A percentile compares a stretch with the other conserved stretches of the same genome.
Evolutionary conservation across 37 sponge, comb jelly and placozoan genomes (phyloP).

Genomic region (Theonella swinhoei): DNA sequence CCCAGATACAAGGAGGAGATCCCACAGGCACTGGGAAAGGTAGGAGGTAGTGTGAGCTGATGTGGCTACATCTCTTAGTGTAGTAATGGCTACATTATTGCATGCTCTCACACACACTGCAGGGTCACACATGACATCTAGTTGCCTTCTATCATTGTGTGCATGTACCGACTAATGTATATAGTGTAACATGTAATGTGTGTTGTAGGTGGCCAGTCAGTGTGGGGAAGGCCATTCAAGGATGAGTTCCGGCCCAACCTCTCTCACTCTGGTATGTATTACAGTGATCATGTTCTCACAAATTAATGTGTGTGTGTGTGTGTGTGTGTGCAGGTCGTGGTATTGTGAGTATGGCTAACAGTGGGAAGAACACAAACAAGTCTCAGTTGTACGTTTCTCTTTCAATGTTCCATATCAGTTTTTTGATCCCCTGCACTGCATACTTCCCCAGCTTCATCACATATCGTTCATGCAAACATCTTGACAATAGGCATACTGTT

Average conservation of each 20-base stretch:
- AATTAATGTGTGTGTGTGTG: not conserved
- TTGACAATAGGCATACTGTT: conserved; percentile 94
- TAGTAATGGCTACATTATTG: too few species aligned
- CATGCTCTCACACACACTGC: too few species aligned
- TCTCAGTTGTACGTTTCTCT: conserved; percentile 81
- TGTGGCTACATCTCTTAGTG: too few species aligned
- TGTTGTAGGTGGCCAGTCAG: conserved; percentile 82
- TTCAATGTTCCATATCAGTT: not conserved
- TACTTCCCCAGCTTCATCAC: conserved; percentile 82
- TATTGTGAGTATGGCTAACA: conserved; percentile 95
- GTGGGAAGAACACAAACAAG: conserved; percentile 89
- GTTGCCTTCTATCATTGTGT: too few species aligned
- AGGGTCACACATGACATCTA: too few species aligned
- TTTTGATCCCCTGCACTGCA: not conserved
- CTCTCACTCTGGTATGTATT: conserved; percentile 70
- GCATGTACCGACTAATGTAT: not conserved
- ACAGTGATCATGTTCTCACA: not conserved
- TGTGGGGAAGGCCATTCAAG: conserved; percentile 84
- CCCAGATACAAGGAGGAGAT: conserved; percentile 93
- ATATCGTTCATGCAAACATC: conserved; percentile 86
- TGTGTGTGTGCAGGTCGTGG: conserved; percentile 73
- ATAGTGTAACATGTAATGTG: not conserved
- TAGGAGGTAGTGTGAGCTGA: too few species aligned
- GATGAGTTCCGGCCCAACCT: conserved; percentile 97
- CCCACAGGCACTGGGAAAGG: conserved; percentile 86